Percentiles rank a stretch among this genome's conserved stretches.
Conservation (phyloP, 2,797 vertebrate genomes). For the Pseudochaenichthys georgianus region DNA sequence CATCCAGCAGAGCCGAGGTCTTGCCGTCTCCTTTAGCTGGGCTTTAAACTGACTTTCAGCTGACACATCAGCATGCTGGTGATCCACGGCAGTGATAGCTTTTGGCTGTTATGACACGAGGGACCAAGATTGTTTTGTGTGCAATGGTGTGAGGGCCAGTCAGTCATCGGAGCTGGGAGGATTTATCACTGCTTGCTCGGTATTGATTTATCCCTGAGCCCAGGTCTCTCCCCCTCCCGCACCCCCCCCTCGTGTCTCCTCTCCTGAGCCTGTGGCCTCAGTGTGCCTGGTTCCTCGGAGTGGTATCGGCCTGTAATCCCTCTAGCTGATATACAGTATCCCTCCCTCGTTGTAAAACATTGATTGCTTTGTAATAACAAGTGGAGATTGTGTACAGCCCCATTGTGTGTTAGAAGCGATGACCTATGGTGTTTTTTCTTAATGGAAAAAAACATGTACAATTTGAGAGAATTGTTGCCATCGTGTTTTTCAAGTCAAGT, state of each 20-base stretch:
- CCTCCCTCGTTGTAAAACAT: slow-evolving; percentile 58
- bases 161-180: slow-evolving; percentile 73
- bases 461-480: not conserved
- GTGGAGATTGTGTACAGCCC: slow-evolving; percentile 41
- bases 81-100: slow-evolving; percentile 79
- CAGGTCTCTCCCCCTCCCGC: slow-evolving; percentile 31
- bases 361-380: slow-evolving; percentile 69
- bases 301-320: slow-evolving; percentile 63
- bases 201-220: slow-evolving; percentile 80
- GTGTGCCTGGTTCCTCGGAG: slow-evolving; percentile 53
- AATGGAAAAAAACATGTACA: slow-evolving; percentile 1
- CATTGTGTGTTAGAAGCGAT: slow-evolving; percentile 15
- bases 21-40: slow-evolving; percentile 39
- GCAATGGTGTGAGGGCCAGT: slow-evolving; percentile 73
- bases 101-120: slow-evolving; percentile 79
- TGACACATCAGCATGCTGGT: slow-evolving; percentile 70
- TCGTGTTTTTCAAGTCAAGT: slow-evolving; percentile 25
- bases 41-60: slow-evolving; percentile 67
- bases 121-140: slow-evolving; percentile 79
- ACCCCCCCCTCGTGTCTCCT: not conserved
- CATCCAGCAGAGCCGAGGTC: slow-evolving; percentile 35
- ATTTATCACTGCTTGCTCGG: slow-evolving; percentile 78
- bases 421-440: slow-evolving; percentile 23
- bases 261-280: slow-evolving; percentile 42
- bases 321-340: slow-evolving; percentile 55